Base-by-base conservation (phyloP, 2,888 invertebrate species). In the Macrophya annulata region DNA sequence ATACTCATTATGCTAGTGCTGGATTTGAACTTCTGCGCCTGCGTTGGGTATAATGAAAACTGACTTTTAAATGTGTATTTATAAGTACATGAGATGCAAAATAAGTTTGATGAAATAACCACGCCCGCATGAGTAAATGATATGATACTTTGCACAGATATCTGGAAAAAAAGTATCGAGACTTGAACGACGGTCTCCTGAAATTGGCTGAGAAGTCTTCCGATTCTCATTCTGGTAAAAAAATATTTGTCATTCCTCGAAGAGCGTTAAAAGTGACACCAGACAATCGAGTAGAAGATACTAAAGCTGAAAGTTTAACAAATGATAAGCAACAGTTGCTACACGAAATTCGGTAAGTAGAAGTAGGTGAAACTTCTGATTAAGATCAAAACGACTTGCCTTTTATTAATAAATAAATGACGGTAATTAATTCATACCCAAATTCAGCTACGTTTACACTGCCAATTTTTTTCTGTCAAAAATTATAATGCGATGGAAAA, bases 21-120 rank as follows among this genome's bases (percentile, higher is more conserved):
- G 48, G 76, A 76, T 15, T 76, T 76, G 48, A 25, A 25, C 31
- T 76, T 76, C 76, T 76, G 25, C 76, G 25, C 12, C 45, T 48
- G 5, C 6, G 48, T 25, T 0, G 8, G 25, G 76, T 76, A 51
- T 8, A 21, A 12, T 76, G 15, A 51, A 76, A 51, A 45, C n/a
- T 25, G 25, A 12, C 17, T 17, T 4, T 37, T 31, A 31, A 31
- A 31, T 31, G 31, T 31, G 31, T 31, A 31, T 31, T 31, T 31
- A 31, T 31, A 31, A 31, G 31, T 31, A 31, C 1, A 31, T 31
- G 31, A 31, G 31, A 2, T 31, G 31, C 1, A 31, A 31, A 3
- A 31, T 31, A 3, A 3, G 31, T 3, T 3, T 31, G 31, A 31
- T 31, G 31, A 31, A 31, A 31, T 31, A 3, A 31, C 31, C 31